phyloP scores from a whole-genome alignment of 1,140 invertebrate genomes.

The Oncopeltus fasciatus region DNA sequence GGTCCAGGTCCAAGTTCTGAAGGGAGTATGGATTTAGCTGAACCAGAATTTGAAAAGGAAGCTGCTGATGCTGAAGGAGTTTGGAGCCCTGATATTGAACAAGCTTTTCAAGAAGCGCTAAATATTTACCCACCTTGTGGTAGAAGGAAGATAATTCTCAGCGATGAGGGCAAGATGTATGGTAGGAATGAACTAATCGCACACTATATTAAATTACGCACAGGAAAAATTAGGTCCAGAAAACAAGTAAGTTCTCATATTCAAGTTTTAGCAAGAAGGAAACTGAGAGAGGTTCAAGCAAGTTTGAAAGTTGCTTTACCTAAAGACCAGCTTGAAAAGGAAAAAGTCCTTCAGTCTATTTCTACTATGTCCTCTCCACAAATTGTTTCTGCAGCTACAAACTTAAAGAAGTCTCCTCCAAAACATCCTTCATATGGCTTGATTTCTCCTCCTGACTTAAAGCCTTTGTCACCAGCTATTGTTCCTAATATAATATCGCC shows the following conservation, averaged over 20 bases:
- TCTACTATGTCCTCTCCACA: too few relatives aligned
- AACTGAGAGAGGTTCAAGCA: conserved; percentile 90
- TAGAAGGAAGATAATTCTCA: conserved; percentile 95
- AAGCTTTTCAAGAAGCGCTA: conserved; percentile 98
- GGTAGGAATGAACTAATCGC: conserved; percentile 98
- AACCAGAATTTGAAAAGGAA: conserved; percentile 73
- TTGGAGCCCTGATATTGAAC: conserved; percentile 99
- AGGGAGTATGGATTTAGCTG: conserved; percentile 66
- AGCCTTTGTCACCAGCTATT: too few relatives aligned
- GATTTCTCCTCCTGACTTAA: too few relatives aligned
- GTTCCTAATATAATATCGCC: too few relatives aligned
- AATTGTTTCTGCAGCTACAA: too few relatives aligned
- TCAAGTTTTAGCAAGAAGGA: conserved; percentile 93
- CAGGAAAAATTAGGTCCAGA: conserved; percentile 94
- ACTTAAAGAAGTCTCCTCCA: too few relatives aligned
- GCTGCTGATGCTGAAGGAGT: conserved; percentile 96
- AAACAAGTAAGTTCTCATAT: conserved; percentile 99
- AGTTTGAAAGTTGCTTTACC: conserved; percentile 97
- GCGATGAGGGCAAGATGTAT: conserved; percentile 99
- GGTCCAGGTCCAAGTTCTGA: conserved; percentile 49
- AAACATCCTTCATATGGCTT: too few relatives aligned
- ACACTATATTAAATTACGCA: conserved; percentile 95
- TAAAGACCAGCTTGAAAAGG: too few relatives aligned
- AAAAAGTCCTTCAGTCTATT: too few relatives aligned
- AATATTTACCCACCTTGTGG: conserved; percentile 99